phyloP scores from a whole-genome alignment of 1,140 invertebrate species.

The Ostrea edulis region DNA sequence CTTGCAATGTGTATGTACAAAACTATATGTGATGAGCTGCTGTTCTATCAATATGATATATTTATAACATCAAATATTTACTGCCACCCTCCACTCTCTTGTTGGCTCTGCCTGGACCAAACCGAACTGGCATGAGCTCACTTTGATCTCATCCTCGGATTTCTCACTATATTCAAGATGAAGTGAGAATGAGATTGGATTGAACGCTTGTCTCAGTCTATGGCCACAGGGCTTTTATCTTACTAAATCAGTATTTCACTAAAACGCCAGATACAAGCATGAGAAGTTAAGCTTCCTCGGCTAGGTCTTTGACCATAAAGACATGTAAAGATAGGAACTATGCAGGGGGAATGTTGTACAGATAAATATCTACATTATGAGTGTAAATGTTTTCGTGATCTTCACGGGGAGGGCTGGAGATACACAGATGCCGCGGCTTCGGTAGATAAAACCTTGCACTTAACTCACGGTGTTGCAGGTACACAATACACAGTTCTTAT shows the following conservation, averaged over 20 bases:
- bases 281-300: neutral
- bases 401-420: neutral
- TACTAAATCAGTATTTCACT: too few relatives aligned
- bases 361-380: neutral
- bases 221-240: too few relatives aligned
- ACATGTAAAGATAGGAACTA: neutral
- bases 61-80: too few relatives aligned
- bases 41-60: too few relatives aligned
- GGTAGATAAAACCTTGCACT: constrained; percentile 22
- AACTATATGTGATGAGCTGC: too few relatives aligned
- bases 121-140: too few relatives aligned
- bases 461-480: neutral
- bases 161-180: too few relatives aligned
- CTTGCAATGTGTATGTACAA: neutral
- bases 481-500: constrained; percentile 8
- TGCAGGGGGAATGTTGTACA: neutral
- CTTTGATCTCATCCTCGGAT: too few relatives aligned
- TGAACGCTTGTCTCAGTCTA: too few relatives aligned
- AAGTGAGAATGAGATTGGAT: too few relatives aligned
- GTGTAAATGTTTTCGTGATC: constrained; percentile 15
- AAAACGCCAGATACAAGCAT: neutral
- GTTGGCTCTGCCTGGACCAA: too few relatives aligned
- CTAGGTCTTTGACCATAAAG: neutral
- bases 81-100: too few relatives aligned
- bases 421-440: neutral